Percentiles rank a stretch among this genome's conserved stretches.
These are phyloP conservation scores for Spongilla lacustris DNA, from an alignment of 37 sponge, comb jelly and placozoan species.

Conservation along the genomic window DNA sequence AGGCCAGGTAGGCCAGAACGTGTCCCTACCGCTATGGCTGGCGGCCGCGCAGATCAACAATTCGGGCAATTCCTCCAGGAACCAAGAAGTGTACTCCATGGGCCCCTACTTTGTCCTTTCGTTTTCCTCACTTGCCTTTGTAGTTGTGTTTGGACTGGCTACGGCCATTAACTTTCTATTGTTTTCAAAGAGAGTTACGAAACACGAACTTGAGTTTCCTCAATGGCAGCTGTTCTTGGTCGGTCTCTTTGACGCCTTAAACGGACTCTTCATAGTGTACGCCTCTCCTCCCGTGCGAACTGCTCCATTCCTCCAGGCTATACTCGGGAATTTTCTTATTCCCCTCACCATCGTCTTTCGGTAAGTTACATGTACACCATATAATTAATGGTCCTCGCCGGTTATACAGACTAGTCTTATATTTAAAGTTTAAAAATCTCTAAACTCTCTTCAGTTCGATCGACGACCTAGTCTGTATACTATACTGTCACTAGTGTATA, in stretches of 20 bases:
- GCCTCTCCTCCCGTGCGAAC: slow-evolving; percentile 55
- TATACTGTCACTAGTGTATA: too few relatives aligned
- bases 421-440: too few relatives aligned
- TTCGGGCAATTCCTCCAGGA: background rate
- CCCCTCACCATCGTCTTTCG: slow-evolving; percentile 60
- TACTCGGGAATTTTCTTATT: slow-evolving; percentile 69
- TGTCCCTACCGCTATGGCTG: slow-evolving; percentile 64
- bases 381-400: too few relatives aligned
- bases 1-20: slow-evolving; percentile 72
- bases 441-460: too few relatives aligned
- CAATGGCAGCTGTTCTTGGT: slow-evolving; percentile 67
- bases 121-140: slow-evolving; percentile 69
- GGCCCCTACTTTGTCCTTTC: slow-evolving; percentile 69
- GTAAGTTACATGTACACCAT: slow-evolving; percentile 1
- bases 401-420: too few relatives aligned
- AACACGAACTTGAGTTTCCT: slow-evolving; percentile 43
- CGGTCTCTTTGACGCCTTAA: slow-evolving; percentile 72
- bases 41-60: background rate
- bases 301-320: slow-evolving; percentile 71
- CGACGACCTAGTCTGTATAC: too few relatives aligned
- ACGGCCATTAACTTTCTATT: background rate
- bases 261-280: slow-evolving; percentile 74
- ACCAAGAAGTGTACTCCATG: slow-evolving; percentile 10
- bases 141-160: slow-evolving; percentile 57
- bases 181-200: background rate